phyloP scores from a whole-genome alignment of 2,888 invertebrate species.

The Auanema freiburgensis region DNA sequence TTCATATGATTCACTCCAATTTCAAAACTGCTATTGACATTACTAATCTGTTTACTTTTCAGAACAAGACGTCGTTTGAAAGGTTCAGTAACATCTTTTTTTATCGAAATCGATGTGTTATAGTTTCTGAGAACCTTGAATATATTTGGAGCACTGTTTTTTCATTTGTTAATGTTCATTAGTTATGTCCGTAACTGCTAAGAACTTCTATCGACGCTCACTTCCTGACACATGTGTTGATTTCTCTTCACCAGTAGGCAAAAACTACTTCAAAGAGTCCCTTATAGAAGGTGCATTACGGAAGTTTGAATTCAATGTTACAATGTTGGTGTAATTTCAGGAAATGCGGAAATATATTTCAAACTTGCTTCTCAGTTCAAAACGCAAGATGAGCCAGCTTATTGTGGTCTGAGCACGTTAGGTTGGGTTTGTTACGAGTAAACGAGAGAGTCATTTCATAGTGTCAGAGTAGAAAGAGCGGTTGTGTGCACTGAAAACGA shows the following conservation, averaged over 20 bases:
- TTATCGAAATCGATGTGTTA: too few species aligned
- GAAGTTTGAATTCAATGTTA: background rate
- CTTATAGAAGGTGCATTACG: constrained; percentile 43
- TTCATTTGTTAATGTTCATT: background rate
- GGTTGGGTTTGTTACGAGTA: constrained; percentile 49
- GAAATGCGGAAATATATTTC: constrained; percentile 65
- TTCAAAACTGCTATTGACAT: background rate
- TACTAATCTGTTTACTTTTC: background rate
- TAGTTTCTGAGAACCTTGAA: background rate
- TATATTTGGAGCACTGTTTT: background rate
- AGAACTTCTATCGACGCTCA: constrained; percentile 64
- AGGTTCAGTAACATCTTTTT: background rate
- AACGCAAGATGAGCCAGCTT: constrained; percentile 67
- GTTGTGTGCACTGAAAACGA: background rate
- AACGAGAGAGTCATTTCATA: background rate
- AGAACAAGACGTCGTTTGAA: background rate
- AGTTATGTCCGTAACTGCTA: constrained; percentile 46
- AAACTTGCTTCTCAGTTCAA: constrained; percentile 66
- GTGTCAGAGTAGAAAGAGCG: too few species aligned
- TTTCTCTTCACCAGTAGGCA: constrained; percentile 65
- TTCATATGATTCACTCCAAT: background rate
- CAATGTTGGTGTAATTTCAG: constrained; percentile 29
- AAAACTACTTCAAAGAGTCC: constrained; percentile 63
- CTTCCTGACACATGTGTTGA: constrained; percentile 65
- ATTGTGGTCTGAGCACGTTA: constrained; percentile 66